A percentile compares a stretch with the other conserved stretches of the same genome.
Conservation (phyloP, 2,113 vertebrate genomes). For the Daphoenositta chrysoptera region DNA sequence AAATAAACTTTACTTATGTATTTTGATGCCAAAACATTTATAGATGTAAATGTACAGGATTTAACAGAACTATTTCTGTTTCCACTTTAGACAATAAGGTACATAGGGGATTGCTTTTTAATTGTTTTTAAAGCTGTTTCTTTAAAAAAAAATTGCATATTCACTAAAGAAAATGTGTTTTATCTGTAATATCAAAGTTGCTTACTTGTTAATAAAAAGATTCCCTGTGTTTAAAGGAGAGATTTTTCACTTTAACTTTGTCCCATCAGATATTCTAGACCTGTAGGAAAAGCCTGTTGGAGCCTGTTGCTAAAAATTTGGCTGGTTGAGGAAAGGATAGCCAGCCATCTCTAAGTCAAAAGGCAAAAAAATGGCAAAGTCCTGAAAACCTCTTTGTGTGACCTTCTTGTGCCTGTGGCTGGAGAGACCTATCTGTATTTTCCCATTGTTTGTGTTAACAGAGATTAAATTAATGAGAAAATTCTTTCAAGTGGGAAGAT, state of each 20-base stretch:
- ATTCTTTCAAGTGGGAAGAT: not conserved
- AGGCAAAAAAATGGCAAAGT: not conserved
- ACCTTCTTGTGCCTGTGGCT: not conserved
- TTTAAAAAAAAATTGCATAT: not conserved
- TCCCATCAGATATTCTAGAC: conserved; percentile 25
- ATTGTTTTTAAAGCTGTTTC: not conserved
- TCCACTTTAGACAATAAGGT: not conserved
- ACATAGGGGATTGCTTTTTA: not conserved
- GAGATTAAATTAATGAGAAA: conserved; percentile 27
- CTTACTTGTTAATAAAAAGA: not conserved
- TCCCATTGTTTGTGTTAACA: conserved; percentile 22
- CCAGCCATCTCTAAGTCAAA: not conserved
- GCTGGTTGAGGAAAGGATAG: not conserved
- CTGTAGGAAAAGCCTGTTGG: conserved; percentile 5
- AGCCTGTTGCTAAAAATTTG: not conserved
- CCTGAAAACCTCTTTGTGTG: not conserved
- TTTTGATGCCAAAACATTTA: not conserved
- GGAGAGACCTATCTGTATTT: not conserved
- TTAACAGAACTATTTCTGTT: not conserved
- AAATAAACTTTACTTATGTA: not conserved
- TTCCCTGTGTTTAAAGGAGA: not conserved
- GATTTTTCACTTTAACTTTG: not conserved
- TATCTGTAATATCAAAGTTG: not conserved
- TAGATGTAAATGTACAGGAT: not conserved
- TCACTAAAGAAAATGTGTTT: not conserved